Conservation (phyloP, 1,140 invertebrate genomes). For the Magallana gigas region DNA sequence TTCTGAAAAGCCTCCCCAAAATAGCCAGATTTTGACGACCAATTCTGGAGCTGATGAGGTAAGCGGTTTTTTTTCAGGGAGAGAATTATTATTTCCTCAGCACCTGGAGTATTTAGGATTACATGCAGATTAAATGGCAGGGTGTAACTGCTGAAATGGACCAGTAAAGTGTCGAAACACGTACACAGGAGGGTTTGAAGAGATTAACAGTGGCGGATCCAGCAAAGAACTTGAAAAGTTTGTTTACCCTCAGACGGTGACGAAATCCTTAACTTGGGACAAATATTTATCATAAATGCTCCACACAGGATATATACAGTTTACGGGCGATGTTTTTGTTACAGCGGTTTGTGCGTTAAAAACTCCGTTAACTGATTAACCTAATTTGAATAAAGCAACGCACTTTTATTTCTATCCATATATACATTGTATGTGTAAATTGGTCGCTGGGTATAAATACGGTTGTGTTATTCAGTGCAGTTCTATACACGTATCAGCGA, state of each 20-base stretch:
- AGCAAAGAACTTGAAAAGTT: background rate
- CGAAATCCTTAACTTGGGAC: background rate
- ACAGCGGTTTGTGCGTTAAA: too few relatives aligned
- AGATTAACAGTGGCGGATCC: constrained; percentile 15
- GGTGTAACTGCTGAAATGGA: background rate
- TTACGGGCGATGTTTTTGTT: too few relatives aligned
- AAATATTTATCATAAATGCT: constrained; percentile 8
- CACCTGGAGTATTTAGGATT: constrained; percentile 10
- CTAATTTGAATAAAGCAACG: too few relatives aligned
- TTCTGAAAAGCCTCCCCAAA: background rate
- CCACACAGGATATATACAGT: background rate
- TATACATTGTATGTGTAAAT: too few relatives aligned
- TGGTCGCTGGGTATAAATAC: too few relatives aligned
- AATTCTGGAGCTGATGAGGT: background rate
- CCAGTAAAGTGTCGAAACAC: constrained; percentile 5
- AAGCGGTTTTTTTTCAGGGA: background rate
- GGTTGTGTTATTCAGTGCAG: too few relatives aligned
- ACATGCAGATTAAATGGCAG: background rate
- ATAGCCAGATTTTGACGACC: background rate
- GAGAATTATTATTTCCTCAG: background rate
- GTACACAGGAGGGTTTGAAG: background rate
- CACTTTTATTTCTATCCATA: too few relatives aligned
- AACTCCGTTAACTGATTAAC: too few relatives aligned
- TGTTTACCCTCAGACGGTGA: background rate
- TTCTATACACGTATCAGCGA: too few relatives aligned